Evolutionary conservation across 1,140 invertebrate genomes (phyloP).

Genomic region (Diabrotica undecimpunctata): DNA sequence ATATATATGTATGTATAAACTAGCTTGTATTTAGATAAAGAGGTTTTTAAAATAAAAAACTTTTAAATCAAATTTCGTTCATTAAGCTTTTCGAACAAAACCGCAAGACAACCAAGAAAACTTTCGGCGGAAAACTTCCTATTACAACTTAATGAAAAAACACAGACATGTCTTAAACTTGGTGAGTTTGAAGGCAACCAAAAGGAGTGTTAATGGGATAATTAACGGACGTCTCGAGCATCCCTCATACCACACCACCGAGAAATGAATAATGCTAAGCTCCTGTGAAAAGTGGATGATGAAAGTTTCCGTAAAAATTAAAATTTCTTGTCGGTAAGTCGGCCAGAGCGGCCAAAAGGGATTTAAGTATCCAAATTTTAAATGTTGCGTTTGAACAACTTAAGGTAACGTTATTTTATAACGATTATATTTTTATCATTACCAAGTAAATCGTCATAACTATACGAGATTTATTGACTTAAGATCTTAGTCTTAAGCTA

Average conservation of each 20-base stretch:
- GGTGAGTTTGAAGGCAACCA: background rate
- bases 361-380: background rate
- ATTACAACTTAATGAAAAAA: background rate
- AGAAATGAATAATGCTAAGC: slow-evolving; percentile 18
- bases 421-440: too few species aligned
- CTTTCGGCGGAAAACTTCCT: background rate
- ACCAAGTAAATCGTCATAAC: too few species aligned
- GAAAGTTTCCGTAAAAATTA: slow-evolving; percentile 21
- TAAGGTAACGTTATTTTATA: too few species aligned
- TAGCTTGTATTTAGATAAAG: too few species aligned
- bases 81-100: background rate
- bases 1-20: too few species aligned
- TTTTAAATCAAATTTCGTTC: background rate
- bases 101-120: background rate
- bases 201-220: slow-evolving; percentile 9
- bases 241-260: background rate
- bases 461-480: too few species aligned
- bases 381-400: too few species aligned
- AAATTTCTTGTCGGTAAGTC: slow-evolving; percentile 18
- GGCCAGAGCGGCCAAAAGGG: background rate
- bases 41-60: too few species aligned
- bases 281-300: slow-evolving; percentile 17
- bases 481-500: too few species aligned
- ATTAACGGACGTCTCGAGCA: slow-evolving; percentile 5
- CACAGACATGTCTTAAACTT: slow-evolving; percentile 2